These are phyloP conservation scores for Triplophysa yarkandensis DNA, from an alignment of 2,797 vertebrate species.

Conservation along the genomic window DNA sequence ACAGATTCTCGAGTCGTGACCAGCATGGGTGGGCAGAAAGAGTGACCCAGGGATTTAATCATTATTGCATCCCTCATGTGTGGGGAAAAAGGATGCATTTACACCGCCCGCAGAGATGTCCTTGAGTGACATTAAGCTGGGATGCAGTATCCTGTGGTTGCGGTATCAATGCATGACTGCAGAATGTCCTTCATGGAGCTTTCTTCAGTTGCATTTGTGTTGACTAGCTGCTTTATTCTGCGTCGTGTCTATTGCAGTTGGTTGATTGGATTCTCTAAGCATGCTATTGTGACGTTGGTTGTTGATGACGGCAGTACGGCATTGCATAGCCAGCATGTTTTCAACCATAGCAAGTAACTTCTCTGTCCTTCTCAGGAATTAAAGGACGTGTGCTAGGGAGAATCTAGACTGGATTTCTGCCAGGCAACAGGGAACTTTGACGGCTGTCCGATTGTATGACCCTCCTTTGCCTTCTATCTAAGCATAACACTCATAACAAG, in stretches of 20 bases:
- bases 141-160: conserved; percentile 3
- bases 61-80: conserved; percentile 17
- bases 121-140: conserved; percentile 55
- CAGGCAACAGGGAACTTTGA: conserved; percentile 56
- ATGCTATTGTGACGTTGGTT: conserved; percentile 28
- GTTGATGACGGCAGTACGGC: conserved; percentile 52
- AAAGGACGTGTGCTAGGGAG: conserved; percentile 24
- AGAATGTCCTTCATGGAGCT: conserved; percentile 12
- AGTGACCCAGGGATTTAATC: background rate
- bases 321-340: conserved; percentile 72
- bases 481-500: conserved; percentile 62
- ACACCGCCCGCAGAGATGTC: conserved; percentile 37
- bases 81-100: background rate
- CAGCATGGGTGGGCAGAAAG: background rate
- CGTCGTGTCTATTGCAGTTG: conserved; percentile 52
- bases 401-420: conserved; percentile 47
- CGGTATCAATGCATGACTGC: background rate
- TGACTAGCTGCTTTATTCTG: conserved; percentile 43
- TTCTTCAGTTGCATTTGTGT: conserved; percentile 14
- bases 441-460: conserved; percentile 60
- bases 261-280: conserved; percentile 39
- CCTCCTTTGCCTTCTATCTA: conserved; percentile 57
- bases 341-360: conserved; percentile 53
- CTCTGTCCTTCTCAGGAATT: conserved; percentile 58
- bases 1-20: background rate